Percentiles rank a stretch among this genome's conserved stretches.
Evolutionary conservation across 2,797 vertebrate genomes (phyloP).

Genomic region (Sebastes trivittatus): DNA sequence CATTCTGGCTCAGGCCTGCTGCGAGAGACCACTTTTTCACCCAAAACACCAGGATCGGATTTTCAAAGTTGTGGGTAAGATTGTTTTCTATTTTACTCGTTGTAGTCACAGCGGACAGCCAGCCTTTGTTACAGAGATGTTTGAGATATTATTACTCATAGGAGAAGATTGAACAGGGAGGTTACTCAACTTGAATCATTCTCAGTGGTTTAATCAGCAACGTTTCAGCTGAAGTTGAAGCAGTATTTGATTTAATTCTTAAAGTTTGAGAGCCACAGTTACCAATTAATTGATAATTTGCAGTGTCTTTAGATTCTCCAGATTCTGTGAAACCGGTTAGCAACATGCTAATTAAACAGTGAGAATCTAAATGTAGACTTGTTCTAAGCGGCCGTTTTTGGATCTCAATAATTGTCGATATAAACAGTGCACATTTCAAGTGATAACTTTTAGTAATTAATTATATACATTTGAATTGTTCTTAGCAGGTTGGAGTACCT

Average conservation of each 20-base stretch:
- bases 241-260: background rate
- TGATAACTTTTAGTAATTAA: background rate
- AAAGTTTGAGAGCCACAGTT: background rate
- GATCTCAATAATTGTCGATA: background rate
- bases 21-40: background rate
- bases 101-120: background rate
- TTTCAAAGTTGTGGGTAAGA: conserved; percentile 29
- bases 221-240: background rate
- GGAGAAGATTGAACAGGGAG: background rate
- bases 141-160: background rate
- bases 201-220: background rate
- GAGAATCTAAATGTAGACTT: background rate
- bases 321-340: background rate
- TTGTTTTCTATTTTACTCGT: background rate
- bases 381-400: fast-evolving
- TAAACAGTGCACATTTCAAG: background rate
- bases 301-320: background rate
- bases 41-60: background rate
- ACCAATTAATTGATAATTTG: background rate
- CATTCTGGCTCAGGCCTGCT: conserved; percentile 6
- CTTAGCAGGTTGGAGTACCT: background rate
- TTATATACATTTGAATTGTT: background rate
- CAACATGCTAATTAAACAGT: background rate
- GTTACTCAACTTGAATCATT: background rate
- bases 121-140: background rate